Conservation (phyloP, 2,797 vertebrate genomes). For the Sebastes itinus region DNA sequence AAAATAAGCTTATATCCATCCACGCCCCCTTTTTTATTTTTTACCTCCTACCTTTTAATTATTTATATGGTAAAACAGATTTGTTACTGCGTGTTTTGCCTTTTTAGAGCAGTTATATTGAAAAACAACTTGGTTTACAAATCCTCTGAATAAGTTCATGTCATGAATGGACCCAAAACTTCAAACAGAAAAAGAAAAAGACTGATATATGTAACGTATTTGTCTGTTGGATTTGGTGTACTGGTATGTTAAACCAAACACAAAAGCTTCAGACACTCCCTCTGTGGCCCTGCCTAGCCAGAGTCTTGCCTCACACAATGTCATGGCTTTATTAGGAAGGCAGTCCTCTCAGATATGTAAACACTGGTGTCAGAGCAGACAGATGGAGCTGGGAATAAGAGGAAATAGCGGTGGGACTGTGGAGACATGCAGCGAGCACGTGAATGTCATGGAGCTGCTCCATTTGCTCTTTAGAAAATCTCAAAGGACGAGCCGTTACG, state of each 20-base stretch:
- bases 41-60: no score
- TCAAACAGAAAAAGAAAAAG: background rate
- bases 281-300: background rate
- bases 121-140: background rate
- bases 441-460: background rate
- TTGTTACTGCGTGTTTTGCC: no score
- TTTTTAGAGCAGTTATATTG: background rate
- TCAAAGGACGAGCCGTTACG: no score
- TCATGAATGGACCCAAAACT: background rate
- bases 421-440: background rate
- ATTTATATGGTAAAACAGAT: background rate
- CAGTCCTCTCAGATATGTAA: slow-evolving; percentile 56
- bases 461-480: background rate
- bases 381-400: slow-evolving; percentile 26
- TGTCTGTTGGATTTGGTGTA: background rate
- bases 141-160: background rate
- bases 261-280: background rate
- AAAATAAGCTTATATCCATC: background rate
- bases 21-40: no score
- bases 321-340: slow-evolving; percentile 56
- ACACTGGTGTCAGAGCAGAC: slow-evolving; percentile 31
- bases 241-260: background rate
- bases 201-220: background rate
- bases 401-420: background rate
- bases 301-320: slow-evolving; percentile 12